phyloP scores from a whole-genome alignment of 2,797 vertebrate species.

The Smutsia temminckii region DNA sequence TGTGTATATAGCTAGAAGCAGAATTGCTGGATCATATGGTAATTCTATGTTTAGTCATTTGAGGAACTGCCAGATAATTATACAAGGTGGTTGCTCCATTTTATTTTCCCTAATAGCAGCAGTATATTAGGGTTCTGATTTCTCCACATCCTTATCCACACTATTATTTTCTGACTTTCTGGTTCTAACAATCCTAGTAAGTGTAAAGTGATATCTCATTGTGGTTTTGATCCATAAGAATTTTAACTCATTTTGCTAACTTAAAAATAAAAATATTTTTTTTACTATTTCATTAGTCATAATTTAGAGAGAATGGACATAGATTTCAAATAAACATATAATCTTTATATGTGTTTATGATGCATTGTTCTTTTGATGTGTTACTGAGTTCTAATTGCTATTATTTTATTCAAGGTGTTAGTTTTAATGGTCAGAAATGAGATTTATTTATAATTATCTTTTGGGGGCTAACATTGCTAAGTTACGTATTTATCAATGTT shows the following conservation, averaged over 20 bases:
- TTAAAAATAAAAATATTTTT: not conserved
- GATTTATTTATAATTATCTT: conserved; percentile 55
- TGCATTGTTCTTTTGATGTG: conserved; percentile 44
- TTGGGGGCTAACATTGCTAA: not conserved
- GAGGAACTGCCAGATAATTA: not conserved
- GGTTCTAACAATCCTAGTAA: not conserved
- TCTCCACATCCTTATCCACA: not conserved
- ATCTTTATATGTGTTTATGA: not conserved
- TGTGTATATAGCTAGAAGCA: not conserved
- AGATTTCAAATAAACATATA: not conserved
- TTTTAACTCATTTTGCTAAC: not conserved
- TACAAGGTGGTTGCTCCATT: not conserved
- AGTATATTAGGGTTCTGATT: not conserved
- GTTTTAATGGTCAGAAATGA: conserved; percentile 51
- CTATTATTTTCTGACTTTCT: not conserved
- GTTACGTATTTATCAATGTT: conserved; percentile 37
- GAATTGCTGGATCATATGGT: not conserved
- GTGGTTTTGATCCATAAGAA: not conserved
- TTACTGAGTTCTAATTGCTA: conserved; percentile 44
- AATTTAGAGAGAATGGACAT: not conserved
- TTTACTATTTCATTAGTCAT: not conserved
- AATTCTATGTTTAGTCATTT: conserved; percentile 3
- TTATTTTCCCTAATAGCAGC: not conserved
- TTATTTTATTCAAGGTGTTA: conserved; percentile 57
- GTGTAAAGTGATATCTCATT: not conserved